phyloP scores from a whole-genome alignment of 2,888 invertebrate species.

The Andrena minutula region DNA sequence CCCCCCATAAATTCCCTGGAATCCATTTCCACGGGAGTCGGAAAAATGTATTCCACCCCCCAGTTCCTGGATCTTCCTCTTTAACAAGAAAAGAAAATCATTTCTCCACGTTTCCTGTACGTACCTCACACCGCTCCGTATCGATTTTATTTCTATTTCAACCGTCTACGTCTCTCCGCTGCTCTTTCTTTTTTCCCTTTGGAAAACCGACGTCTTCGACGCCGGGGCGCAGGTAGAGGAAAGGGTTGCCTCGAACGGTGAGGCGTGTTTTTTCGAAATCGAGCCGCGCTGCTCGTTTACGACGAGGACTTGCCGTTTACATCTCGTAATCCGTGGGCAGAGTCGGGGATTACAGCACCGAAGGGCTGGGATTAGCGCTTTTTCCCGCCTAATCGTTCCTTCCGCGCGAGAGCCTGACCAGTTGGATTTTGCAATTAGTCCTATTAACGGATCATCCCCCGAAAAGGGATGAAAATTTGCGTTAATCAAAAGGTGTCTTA shows the following conservation, averaged over 20 bases:
- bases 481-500: too few relatives aligned
- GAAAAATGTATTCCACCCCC: background rate
- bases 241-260: constrained; percentile 6
- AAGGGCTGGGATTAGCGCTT: constrained; percentile 41
- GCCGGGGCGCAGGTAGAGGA: constrained; percentile 30
- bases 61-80: too few relatives aligned
- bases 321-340: constrained; percentile 52
- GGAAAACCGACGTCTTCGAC: constrained; percentile 8
- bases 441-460: too few relatives aligned
- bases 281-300: constrained; percentile 49
- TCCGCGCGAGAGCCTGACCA: too few relatives aligned
- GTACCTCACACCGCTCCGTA: constrained; percentile 6
- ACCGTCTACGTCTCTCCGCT: background rate
- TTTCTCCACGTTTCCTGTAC: background rate
- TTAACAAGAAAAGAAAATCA: constrained; percentile 1
- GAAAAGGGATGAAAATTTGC: too few relatives aligned
- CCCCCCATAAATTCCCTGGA: background rate
- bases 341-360: constrained; percentile 43
- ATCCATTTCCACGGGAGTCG: constrained; percentile 4
- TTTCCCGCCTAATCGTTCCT: constrained; percentile 13
- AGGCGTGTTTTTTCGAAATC: constrained; percentile 30
- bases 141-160: constrained; percentile 37
- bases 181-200: background rate
- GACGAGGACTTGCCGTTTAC: constrained; percentile 52
- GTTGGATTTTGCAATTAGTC: too few relatives aligned